Percentiles rank a stretch among this genome's conserved stretches.
Evolutionary conservation across 2,113 vertebrate species (phyloP).

Genomic region (Micronycteris hirsuta): DNA sequence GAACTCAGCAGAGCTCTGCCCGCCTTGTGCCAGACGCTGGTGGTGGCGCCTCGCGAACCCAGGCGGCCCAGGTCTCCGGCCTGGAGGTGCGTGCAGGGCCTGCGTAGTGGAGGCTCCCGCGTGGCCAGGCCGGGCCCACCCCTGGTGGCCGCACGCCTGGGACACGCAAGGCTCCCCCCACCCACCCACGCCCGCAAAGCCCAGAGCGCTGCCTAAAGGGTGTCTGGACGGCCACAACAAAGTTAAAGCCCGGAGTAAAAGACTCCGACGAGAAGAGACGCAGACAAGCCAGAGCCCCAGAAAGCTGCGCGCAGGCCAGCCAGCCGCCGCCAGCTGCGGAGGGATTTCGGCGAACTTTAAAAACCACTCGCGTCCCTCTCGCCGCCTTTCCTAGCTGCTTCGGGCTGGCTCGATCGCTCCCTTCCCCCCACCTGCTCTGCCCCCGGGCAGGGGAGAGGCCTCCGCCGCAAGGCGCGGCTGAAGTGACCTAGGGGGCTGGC

Average conservation of each 20-base stretch:
- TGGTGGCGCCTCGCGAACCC: background rate
- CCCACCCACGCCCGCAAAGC: background rate
- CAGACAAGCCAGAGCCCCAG: background rate
- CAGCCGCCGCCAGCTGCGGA: slow-evolving; percentile 62
- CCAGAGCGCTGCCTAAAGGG: background rate
- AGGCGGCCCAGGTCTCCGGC: slow-evolving; percentile 22
- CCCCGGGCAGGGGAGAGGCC: background rate
- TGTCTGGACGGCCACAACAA: slow-evolving; percentile 37
- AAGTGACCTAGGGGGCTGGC: background rate
- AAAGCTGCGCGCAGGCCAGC: slow-evolving; percentile 18
- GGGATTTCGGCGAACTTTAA: slow-evolving; percentile 65
- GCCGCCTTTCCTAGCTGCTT: background rate
- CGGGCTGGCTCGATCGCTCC: background rate
- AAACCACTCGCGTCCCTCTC: background rate
- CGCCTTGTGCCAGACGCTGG: background rate
- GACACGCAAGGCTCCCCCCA: background rate
- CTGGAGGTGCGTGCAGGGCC: background rate
- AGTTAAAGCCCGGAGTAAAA: slow-evolving; percentile 29
- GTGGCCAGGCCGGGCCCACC: background rate
- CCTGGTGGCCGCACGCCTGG: background rate
- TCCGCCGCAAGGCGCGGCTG: background rate
- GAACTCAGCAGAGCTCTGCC: background rate
- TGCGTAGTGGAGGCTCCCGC: background rate
- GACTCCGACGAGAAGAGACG: background rate
- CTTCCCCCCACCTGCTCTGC: background rate